Conservation (phyloP, 2,888 invertebrate genomes). For the Mythimna lalbum region DNA sequence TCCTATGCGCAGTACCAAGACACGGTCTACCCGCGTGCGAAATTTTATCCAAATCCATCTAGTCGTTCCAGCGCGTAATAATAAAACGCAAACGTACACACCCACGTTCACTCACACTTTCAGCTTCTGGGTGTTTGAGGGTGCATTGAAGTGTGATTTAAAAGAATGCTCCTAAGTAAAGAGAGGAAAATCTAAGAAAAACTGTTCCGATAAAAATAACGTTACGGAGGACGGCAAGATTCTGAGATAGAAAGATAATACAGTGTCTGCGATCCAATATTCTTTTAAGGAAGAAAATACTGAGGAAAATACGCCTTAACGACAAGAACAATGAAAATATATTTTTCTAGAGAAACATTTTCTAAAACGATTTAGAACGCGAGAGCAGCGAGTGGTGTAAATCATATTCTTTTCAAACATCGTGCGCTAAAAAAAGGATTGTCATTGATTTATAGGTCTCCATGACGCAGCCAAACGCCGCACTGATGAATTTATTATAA, state of each 20-base stretch:
- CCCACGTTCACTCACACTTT: no score
- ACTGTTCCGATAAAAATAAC: conserved; percentile 43
- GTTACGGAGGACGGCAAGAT: conserved; percentile 18
- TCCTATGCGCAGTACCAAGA: no score
- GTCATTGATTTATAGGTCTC: conserved; percentile 55
- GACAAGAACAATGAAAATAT: conserved; percentile 46
- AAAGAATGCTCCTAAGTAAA: conserved; percentile 6
- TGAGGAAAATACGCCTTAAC: conserved; percentile 31
- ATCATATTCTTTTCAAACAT: conserved; percentile 54
- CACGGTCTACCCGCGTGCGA: no score
- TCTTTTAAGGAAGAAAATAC: conserved; percentile 43
- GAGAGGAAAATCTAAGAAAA: conserved; percentile 13
- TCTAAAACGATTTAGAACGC: conserved; percentile 48
- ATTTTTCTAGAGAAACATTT: conserved; percentile 31
- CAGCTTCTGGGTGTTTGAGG: no score
- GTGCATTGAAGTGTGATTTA: no score
- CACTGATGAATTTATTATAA: conserved; percentile 40
- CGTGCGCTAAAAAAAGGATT: conserved; percentile 37
- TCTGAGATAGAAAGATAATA: conserved; percentile 56
- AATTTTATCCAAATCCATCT: no score
- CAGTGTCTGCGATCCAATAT: conserved; percentile 45
- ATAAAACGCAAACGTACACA: no score
- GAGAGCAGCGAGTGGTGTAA: conserved; percentile 31
- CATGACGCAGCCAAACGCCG: conserved; percentile 41
- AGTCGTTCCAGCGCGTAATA: no score